A percentile compares a stretch with the other conserved stretches of the same genome.
These are phyloP conservation scores for Procavia capensis DNA, from an alignment of 2,113 vertebrate genomes.

Conservation along the genomic window DNA sequence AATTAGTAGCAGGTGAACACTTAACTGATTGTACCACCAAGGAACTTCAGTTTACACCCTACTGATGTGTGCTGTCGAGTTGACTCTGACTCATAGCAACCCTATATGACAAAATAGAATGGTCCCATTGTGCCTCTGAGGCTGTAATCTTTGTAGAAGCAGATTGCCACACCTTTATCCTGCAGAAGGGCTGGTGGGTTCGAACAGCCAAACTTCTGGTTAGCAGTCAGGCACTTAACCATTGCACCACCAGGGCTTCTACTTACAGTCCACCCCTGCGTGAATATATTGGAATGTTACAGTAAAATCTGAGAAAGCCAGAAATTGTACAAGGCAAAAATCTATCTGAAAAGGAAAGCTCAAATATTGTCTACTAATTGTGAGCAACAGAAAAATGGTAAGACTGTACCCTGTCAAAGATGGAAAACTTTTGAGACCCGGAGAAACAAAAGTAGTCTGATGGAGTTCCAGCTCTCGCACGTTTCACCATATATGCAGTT, in stretches of 20 bases:
- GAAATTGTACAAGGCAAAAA: background rate
- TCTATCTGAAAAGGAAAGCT: background rate
- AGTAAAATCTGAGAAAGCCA: background rate
- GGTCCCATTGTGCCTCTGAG: background rate
- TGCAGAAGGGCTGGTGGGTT: background rate
- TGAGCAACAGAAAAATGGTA: background rate
- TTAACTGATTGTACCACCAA: background rate
- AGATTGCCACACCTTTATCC: background rate
- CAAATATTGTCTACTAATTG: background rate
- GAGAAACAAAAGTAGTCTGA: background rate
- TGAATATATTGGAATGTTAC: background rate
- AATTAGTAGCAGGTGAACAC: background rate
- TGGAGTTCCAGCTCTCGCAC: background rate
- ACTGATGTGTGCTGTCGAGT: background rate
- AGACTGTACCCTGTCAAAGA: background rate
- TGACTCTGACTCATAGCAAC: background rate
- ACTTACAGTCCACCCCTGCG: fast-evolving
- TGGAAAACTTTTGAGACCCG: background rate
- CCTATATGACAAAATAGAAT: background rate
- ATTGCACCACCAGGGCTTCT: background rate
- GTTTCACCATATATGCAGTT: background rate
- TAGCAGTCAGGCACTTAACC: too few species aligned
- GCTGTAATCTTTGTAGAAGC: background rate
- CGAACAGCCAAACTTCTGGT: background rate
- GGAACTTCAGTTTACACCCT: background rate